Evolutionary conservation across 64 coral and sea anemone species (phyloP), one percentile per base, ranked within the genome.

Genomic region (Dendrophyllia cribrosa): DNA sequence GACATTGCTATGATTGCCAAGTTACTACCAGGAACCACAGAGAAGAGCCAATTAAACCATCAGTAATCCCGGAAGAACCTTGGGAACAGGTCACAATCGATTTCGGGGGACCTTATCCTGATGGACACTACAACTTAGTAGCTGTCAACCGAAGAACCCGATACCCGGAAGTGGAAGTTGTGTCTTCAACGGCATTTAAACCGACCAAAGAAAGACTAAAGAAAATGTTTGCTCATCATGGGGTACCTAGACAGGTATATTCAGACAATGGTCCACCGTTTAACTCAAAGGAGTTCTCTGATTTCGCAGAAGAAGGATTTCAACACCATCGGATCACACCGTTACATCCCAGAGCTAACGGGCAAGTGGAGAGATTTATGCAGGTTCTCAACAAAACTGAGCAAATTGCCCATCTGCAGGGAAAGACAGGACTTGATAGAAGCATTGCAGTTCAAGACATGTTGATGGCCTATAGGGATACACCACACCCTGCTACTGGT

Each of bases 101-200:
- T 73, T 73, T 88, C 52, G 82, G 91, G 34, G 86, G 66, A 88
- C 85, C 85, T 21, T 94, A 94, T n/a, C 92, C 84, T 16, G 86
- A 94, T 59, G 47, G 85, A 5, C 85, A 87, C 19, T 83, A 94
- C 51, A 94, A 84, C 62, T 47, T 94, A 5, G 86, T 88, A 49
- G 49, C 53, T 5, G 59, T 43, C 5, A 76, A 79, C 20, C 61
- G 80, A 44, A 77, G 87, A 69, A 89, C 72, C 25, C 56, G 87
- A 48, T 89, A 89, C 23, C 72, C 58, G 15, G 71, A 46, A 22
- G 74, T 89, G 45, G 87, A 80, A 43, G 77, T 62, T 14, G 55
- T 80, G 23, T 62, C 23, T 12, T 80, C 56, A 44, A 80, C 77
- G 4, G 13, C n/a, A 7, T 34, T 80, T 10, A 80, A 80, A 25